Conservation (phyloP, 2,888 invertebrate genomes). For the Unio pictorum region DNA sequence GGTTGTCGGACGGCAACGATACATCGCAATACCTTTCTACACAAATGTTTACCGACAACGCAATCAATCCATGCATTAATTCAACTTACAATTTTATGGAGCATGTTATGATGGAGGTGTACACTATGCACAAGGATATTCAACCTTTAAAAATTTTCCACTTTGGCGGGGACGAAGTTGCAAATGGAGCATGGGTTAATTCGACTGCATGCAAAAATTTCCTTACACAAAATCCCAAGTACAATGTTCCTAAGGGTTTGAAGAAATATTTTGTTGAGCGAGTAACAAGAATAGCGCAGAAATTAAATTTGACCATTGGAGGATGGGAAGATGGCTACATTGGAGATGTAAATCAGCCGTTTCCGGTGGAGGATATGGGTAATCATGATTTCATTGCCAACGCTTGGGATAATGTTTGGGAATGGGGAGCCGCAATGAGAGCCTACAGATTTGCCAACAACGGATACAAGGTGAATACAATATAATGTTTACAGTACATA, state of each 20-base stretch:
- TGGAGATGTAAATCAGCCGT: slow-evolving; percentile 25
- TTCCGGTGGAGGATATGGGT: slow-evolving; percentile 17
- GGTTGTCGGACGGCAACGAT: slow-evolving; percentile 50
- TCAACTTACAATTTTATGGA: slow-evolving; percentile 56
- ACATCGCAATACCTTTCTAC: slow-evolving; percentile 45
- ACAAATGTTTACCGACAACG: slow-evolving; percentile 56
- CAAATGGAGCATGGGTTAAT: slow-evolving; percentile 58
- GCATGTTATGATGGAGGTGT: slow-evolving; percentile 45
- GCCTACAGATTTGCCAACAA: slow-evolving; percentile 56
- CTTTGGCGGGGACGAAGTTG: slow-evolving; percentile 68
- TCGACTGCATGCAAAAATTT: slow-evolving; percentile 51
- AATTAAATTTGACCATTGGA: slow-evolving; percentile 32
- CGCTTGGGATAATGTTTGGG: slow-evolving; percentile 58
- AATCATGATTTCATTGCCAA: slow-evolving; percentile 34
- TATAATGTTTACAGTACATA: not conserved
- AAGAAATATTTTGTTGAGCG: slow-evolving; percentile 40
- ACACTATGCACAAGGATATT: slow-evolving; percentile 48
- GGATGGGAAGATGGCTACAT: slow-evolving; percentile 64
- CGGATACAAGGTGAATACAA: slow-evolving; percentile 51
- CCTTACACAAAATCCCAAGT: slow-evolving; percentile 12
- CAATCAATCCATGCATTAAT: slow-evolving; percentile 57
- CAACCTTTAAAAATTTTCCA: slow-evolving; percentile 58
- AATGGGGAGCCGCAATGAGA: slow-evolving; percentile 44
- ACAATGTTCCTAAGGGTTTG: slow-evolving; percentile 28
- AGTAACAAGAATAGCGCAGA: slow-evolving; percentile 23